Evolutionary conservation across 2,113 vertebrate genomes (phyloP).

Genomic region (Camelus dromedarius): DNA sequence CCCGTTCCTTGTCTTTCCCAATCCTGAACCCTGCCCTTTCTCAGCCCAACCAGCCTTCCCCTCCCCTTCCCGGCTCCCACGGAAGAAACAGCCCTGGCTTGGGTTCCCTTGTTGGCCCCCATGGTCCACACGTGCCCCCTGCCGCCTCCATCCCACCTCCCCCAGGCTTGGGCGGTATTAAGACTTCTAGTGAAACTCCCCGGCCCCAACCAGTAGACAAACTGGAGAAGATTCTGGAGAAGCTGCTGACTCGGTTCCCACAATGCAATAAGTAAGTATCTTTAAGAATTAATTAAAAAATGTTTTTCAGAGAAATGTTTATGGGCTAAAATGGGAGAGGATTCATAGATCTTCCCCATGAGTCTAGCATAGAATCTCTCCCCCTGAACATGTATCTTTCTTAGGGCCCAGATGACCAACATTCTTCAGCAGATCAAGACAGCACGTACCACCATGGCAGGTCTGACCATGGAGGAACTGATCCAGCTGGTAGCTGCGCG

Average conservation of each 20-base stretch:
- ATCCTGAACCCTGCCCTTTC: slow-evolving; percentile 86
- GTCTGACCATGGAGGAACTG: slow-evolving; percentile 94
- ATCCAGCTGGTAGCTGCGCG: slow-evolving; percentile 90
- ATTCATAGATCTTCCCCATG: background rate
- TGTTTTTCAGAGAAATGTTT: background rate
- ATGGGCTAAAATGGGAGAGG: background rate
- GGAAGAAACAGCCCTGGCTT: slow-evolving; percentile 81
- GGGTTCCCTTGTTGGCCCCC: slow-evolving; percentile 80
- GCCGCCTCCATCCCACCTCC: slow-evolving; percentile 85
- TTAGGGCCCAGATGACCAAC: slow-evolving; percentile 90
- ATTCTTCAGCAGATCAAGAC: slow-evolving; percentile 96
- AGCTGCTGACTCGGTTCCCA: slow-evolving; percentile 90
- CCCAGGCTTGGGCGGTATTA: slow-evolving; percentile 82
- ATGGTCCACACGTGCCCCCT: slow-evolving; percentile 83
- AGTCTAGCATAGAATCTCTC: background rate
- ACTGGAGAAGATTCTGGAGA: slow-evolving; percentile 95
- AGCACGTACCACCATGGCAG: slow-evolving; percentile 92
- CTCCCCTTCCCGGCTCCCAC: slow-evolving; percentile 83
- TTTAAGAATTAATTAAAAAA: background rate
- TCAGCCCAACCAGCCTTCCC: slow-evolving; percentile 84
- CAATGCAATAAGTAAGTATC: slow-evolving; percentile 91
- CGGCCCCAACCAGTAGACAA: slow-evolving; percentile 88
- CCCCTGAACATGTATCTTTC: background rate
- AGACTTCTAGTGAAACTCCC: slow-evolving; percentile 80
- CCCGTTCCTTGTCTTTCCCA: slow-evolving; percentile 87